Evolutionary conservation across 92 coral and sea anemone species (phyloP), one percentile per base, ranked within the genome.

Genomic region (Palythoa grandis): DNA sequence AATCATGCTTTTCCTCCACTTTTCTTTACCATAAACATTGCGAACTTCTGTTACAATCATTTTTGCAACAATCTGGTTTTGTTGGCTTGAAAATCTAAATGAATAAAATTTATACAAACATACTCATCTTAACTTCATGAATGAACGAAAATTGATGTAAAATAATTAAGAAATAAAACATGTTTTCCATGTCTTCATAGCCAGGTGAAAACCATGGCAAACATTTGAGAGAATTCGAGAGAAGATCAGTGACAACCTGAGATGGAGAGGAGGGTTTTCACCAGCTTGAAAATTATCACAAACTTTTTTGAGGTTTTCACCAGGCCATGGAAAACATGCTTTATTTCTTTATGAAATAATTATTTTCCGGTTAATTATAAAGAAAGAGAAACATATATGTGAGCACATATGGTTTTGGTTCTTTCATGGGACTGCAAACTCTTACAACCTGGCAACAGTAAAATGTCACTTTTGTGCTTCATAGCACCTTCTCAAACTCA

Each of bases 341-440:
- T 67, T 67, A 67, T 67, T 67, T 67, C 72, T 67, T 67, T 67
- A 67, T n/a, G 72, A 67, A 67, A 67, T 20, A 67, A 67, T 67
- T 67, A 67, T 67, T 67, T 67, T 20, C 72, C 35, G 72, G 14
- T 67, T 67, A 67, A 67, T 67, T 67, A 20, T 67, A 22, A 67
- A 1, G 35, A 67, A 67, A 67, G 29, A 67, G 19, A 67, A n/a
- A 67, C 72, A 22, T 22, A 67, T 20, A 29, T 2, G n/a, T n/a
- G 29, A 67, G 29, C 24, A 67, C 35, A 67, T 67, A 67, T 67
- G 72, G 37, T n/a, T 67, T 67, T 67, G 72, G 29, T 67, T 3
- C 72, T 67, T 67, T 19, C 19, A 67, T 23, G 35, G n/a, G n/a
- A n/a, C n/a, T n/a, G n/a, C n/a, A n/a, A n/a, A n/a, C n/a, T n/a